Evolutionary conservation across 2,113 vertebrate genomes (phyloP), one percentile per base, ranked within the genome.

Genomic region (Passer domesticus): DNA sequence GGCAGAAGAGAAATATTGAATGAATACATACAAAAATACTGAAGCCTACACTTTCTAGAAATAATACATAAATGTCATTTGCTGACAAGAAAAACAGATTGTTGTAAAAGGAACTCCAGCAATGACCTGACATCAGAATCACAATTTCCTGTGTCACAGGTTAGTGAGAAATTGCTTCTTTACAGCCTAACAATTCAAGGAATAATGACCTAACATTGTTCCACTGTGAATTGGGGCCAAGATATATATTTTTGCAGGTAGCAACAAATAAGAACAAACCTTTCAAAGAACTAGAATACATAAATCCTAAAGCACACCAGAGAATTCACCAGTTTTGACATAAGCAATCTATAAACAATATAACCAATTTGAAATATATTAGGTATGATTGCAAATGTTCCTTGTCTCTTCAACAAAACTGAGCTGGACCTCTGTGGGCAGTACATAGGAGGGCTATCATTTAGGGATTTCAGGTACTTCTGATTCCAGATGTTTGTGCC

Each of bases 201-300:
- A 93, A 96, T 97, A 97, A 98, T 97, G 97, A 97, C 97, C 96
- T 94, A 95, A 96, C 95, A 97, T 96, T 83, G 94, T 95, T 98
- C 98, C 96, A 95, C 95, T 96, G 98, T 97, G 97, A 98, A 97
- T 97, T 78, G 94, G 80, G 97, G 90, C 97, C 94, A 96, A 96
- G 97, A 97, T 96, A 98, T 97, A 97, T 96, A 98, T 97, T 98
- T 97, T 97, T 97, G 84, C 95, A 97, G 95, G 95, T 97, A 98
- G 96, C 63, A 78, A 97, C 95, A 98, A 98, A 97, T 98, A 98
- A 98, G 97, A 97, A 95, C 92, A 95, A 96, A 95, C 90, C 90
- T 95, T 74, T 90, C 94, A 91, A 96, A 97, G 97, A 96, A 60
- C 86, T 90, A 87, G 91, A 94, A 95, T 87, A 69, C 93, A 97